Evolutionary conservation across 2,888 invertebrate genomes (phyloP).

Genomic region (Plusia festucae): DNA sequence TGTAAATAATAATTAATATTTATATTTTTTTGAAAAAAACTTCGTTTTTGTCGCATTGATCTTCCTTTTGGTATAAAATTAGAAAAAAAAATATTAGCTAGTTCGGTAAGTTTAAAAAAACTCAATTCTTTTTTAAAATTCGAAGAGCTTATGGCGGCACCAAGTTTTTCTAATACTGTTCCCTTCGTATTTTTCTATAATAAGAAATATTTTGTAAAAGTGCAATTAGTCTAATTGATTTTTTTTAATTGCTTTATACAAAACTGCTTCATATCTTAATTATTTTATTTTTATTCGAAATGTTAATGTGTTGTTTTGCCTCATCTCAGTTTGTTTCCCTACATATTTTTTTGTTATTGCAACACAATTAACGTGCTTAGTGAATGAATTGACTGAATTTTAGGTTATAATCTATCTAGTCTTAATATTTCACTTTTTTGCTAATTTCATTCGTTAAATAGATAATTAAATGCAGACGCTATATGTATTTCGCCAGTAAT

Average conservation of each 20-base stretch:
- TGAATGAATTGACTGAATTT: constrained; percentile 81
- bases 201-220: constrained; percentile 55
- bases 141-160: constrained; percentile 72
- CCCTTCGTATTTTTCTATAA: constrained; percentile 60
- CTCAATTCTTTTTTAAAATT: constrained; percentile 61
- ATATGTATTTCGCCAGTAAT: constrained; percentile 54
- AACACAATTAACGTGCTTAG: constrained; percentile 66
- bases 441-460: constrained; percentile 56
- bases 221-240: constrained; percentile 55
- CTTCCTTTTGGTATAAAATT: constrained; percentile 62
- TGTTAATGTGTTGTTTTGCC: constrained; percentile 27
- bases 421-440: constrained; percentile 69
- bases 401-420: constrained; percentile 80
- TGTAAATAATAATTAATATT: constrained; percentile 74
- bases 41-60: constrained; percentile 58
- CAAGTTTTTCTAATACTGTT: constrained; percentile 59
- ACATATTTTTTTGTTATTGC: constrained; percentile 48
- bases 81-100: constrained; percentile 52
- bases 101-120: constrained; percentile 56
- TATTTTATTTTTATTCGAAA: constrained; percentile 26
- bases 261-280: constrained; percentile 44
- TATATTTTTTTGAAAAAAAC: constrained; percentile 60
- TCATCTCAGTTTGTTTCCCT: constrained; percentile 23
- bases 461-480: constrained; percentile 50
- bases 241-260: constrained; percentile 48